Conservation (phyloP, 1,140 invertebrate species). For the Drosophila saltans region DNA sequence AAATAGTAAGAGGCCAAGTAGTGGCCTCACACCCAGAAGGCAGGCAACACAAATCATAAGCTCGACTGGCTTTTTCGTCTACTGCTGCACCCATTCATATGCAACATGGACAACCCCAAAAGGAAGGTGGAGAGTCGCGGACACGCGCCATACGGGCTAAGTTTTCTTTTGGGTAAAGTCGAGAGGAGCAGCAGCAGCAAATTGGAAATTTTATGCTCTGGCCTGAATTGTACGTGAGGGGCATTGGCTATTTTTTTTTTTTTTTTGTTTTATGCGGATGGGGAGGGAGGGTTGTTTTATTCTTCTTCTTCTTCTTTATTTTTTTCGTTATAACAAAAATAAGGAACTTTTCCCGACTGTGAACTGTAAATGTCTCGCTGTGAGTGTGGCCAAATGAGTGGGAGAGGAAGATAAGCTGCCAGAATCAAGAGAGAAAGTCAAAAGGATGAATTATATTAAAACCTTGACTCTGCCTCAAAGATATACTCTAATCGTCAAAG, state of each 20-base stretch:
- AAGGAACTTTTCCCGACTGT: not conserved
- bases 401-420: not conserved
- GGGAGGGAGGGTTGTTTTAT: conserved; percentile 13
- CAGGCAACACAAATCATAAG: conserved; percentile 9
- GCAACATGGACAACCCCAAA: conserved; percentile 5
- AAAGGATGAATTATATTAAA: conserved; percentile 6
- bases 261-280: not conserved
- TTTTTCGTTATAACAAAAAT: conserved; percentile 34
- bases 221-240: conserved; percentile 34
- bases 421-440: not conserved
- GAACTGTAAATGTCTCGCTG: conserved; percentile 1
- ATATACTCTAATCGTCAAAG: not conserved
- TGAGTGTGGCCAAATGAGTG: not conserved
- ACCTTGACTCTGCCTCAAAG: not conserved
- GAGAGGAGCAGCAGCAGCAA: conserved; percentile 53
- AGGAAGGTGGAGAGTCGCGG: conserved; percentile 6
- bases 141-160: conserved; percentile 45
- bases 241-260: conserved; percentile 1
- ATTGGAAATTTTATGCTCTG: conserved; percentile 76
- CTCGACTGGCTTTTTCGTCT: conserved; percentile 7
- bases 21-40: not conserved
- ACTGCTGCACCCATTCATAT: conserved; percentile 10
- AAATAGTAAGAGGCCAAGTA: conserved; percentile 11
- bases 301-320: conserved; percentile 16
- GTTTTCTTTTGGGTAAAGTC: conserved; percentile 62